Percentiles rank a stretch among this genome's conserved stretches.
phyloP scores from a whole-genome alignment of 2,113 vertebrate species.

The Ardeotis arabs region DNA sequence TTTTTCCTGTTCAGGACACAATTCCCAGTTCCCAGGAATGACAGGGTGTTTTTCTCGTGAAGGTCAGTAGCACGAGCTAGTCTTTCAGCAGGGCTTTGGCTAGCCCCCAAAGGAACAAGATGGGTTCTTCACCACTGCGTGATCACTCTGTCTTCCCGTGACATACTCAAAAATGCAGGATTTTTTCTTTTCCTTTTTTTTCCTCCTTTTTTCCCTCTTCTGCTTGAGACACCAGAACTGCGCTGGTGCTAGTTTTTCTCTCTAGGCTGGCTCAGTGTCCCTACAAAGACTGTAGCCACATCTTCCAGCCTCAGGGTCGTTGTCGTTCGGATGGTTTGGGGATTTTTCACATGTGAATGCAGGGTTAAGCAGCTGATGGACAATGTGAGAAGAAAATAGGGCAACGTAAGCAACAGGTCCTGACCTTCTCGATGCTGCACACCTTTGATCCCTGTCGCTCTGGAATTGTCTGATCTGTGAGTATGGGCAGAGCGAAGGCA shows the following conservation, averaged over 20 bases:
- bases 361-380: neutral
- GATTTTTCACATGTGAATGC: neutral
- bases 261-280: neutral
- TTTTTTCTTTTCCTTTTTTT: neutral
- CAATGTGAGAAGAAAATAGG: neutral
- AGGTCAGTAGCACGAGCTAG: neutral
- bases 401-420: neutral
- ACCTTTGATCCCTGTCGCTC: neutral
- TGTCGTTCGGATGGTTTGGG: neutral
- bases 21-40: neutral
- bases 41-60: fast-evolving
- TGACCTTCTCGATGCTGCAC: neutral
- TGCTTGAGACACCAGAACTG: neutral
- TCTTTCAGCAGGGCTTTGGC: neutral
- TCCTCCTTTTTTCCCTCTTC: fast-evolving
- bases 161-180: neutral
- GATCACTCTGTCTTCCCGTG: neutral
- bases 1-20: no score
- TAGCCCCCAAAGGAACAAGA: neutral
- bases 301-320: fast-evolving
- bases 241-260: neutral
- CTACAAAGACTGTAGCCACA: neutral
- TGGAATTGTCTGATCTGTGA: neutral
- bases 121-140: neutral
- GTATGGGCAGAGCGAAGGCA: neutral